Conservation (phyloP, 2,888 invertebrate species). For the Apamea anceps region DNA sequence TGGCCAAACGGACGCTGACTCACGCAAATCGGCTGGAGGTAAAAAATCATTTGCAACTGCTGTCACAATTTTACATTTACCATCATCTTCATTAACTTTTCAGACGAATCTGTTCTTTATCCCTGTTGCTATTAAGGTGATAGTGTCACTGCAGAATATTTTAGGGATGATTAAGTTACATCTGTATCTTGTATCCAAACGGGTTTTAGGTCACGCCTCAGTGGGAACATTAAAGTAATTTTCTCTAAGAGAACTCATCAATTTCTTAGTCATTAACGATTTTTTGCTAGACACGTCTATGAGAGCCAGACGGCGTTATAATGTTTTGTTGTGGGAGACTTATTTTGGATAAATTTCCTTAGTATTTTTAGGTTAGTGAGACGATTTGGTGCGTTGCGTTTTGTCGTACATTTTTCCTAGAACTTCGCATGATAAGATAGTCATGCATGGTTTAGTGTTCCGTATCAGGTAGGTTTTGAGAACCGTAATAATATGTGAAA, state of each 20-base stretch:
- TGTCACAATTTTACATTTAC: slow-evolving; percentile 63
- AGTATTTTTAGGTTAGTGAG: slow-evolving; percentile 62
- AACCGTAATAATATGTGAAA: slow-evolving; percentile 4
- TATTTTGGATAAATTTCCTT: slow-evolving; percentile 52
- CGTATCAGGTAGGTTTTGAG: slow-evolving; percentile 21
- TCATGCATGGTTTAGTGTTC: slow-evolving; percentile 46
- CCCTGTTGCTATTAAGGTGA: slow-evolving; percentile 54
- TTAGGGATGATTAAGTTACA: slow-evolving; percentile 45
- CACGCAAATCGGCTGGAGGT: slow-evolving; percentile 72
- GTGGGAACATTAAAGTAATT: slow-evolving; percentile 78
- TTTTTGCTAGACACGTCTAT: slow-evolving; percentile 74
- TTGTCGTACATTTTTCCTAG: slow-evolving; percentile 53
- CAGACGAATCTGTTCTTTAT: slow-evolving; percentile 68
- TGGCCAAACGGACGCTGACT: slow-evolving; percentile 83
- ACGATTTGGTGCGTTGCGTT: slow-evolving; percentile 31
- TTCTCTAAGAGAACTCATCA: slow-evolving; percentile 82
- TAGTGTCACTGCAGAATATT: slow-evolving; percentile 34
- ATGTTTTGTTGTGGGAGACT: slow-evolving; percentile 55
- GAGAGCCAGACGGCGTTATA: slow-evolving; percentile 77
- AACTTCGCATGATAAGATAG: slow-evolving; percentile 61
- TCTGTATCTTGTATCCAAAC: slow-evolving; percentile 58
- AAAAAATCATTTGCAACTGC: slow-evolving; percentile 68
- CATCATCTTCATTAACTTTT: slow-evolving; percentile 57
- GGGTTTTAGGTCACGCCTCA: slow-evolving; percentile 73
- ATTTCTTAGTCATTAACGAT: slow-evolving; percentile 77